These are phyloP conservation scores for Pogona vitticeps DNA, from an alignment of 2,113 vertebrate species.

Conservation along the genomic window DNA sequence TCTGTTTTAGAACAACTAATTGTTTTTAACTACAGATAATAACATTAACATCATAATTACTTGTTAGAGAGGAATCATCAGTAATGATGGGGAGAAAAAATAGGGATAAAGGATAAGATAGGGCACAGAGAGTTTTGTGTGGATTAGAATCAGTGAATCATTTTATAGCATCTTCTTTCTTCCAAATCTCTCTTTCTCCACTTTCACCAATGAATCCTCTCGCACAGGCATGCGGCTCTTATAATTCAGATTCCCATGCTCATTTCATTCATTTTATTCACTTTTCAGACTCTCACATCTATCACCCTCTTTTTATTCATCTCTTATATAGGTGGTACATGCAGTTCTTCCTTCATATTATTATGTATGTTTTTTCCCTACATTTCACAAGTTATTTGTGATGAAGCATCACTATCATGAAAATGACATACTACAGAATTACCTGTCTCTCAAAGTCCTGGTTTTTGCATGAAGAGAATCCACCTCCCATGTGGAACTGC, in stretches of 20 bases:
- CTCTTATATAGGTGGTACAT: not conserved
- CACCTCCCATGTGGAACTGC: conserved; percentile 88
- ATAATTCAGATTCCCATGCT: not conserved
- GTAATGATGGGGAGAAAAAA: too few species aligned
- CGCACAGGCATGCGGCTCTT: not conserved
- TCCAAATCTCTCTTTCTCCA: not conserved
- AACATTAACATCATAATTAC: too few species aligned
- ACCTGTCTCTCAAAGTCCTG: conserved; percentile 91
- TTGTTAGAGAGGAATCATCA: too few species aligned
- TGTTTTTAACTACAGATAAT: too few species aligned
- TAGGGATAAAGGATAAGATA: not conserved
- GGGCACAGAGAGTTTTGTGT: too few species aligned
- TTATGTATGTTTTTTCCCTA: too few species aligned
- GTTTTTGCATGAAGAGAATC: conserved; percentile 92
- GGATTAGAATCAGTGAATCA: not conserved
- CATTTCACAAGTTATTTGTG: not conserved
- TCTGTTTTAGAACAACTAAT: too few species aligned
- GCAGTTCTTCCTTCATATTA: too few species aligned
- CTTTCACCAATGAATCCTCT: not conserved
- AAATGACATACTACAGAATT: not conserved
- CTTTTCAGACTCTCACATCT: not conserved
- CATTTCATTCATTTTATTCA: not conserved
- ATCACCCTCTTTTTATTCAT: not conserved
- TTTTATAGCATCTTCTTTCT: not conserved
- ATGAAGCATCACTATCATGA: not conserved